Evolutionary conservation across 2,888 invertebrate species (phyloP).

Genomic region (Formica aserva): DNA sequence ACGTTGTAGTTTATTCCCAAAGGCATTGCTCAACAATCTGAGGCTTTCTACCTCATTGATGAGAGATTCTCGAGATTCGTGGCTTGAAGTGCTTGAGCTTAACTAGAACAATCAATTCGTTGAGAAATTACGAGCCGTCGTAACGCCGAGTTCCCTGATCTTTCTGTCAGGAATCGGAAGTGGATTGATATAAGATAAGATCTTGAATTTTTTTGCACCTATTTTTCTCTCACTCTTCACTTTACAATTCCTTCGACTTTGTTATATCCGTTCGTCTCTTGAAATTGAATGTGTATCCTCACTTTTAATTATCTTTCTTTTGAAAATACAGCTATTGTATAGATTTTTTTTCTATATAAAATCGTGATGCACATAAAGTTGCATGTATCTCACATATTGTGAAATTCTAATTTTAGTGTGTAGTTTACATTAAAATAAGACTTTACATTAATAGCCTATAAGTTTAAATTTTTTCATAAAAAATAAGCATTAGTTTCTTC

Average conservation of each 20-base stretch:
- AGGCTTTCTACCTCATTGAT: background rate
- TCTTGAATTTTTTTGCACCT: slow-evolving; percentile 49
- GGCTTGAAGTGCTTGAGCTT: background rate
- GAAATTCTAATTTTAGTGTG: background rate
- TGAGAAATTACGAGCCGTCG: slow-evolving; percentile 38
- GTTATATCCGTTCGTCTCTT: slow-evolving; percentile 44
- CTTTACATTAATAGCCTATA: background rate
- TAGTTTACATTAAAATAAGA: background rate
- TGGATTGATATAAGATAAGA: slow-evolving; percentile 33
- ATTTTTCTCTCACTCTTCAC: background rate
- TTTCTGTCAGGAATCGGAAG: slow-evolving; percentile 45
- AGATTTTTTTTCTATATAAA: background rate
- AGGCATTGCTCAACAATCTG: background rate
- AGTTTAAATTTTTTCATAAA: background rate
- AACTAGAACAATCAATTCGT: slow-evolving; percentile 24
- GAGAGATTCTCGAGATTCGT: background rate
- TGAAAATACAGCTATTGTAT: background rate
- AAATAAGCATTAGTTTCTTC: background rate
- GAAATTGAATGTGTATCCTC: slow-evolving; percentile 29
- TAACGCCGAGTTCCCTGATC: background rate
- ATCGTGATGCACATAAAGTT: background rate
- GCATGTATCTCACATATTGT: background rate
- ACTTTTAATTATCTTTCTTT: background rate
- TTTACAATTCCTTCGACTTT: slow-evolving; percentile 32
- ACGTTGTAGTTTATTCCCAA: background rate